phyloP scores from a whole-genome alignment of 2,888 invertebrate species.

The Psylliodes chrysocephalus region DNA sequence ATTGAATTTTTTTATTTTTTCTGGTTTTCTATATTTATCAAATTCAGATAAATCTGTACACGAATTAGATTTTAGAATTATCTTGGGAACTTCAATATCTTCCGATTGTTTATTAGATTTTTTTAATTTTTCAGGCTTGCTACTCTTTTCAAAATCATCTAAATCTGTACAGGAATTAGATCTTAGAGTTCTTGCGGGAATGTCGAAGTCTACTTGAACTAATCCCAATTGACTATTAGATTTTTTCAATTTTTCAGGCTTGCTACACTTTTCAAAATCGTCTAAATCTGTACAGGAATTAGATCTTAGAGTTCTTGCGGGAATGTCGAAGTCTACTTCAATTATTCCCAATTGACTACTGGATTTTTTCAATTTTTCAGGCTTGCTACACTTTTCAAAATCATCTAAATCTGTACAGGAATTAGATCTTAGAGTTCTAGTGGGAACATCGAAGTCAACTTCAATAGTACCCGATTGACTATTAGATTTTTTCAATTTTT shows the following conservation, averaged over 20 bases:
- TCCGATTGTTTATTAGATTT: background rate
- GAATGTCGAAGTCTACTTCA: no score
- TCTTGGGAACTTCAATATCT: no score
- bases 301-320: conserved; percentile 21
- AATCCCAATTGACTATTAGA: background rate
- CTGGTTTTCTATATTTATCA: no score
- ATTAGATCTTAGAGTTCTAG: conserved; percentile 20
- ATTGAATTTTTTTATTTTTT: no score
- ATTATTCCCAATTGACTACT: no score
- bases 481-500: no score
- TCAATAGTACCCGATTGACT: no score
- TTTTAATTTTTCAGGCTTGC: background rate
- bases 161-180: conserved; percentile 19
- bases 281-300: conserved; percentile 14
- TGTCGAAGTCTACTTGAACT: no score
- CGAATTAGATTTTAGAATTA: no score
- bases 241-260: background rate
- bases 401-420: conserved; percentile 10
- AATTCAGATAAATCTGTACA: no score
- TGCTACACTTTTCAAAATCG: background rate
- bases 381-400: background rate
- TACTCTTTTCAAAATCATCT: background rate
- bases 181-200: conserved; percentile 17
- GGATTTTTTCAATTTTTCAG: background rate
- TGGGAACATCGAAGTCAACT: no score